phyloP scores from a whole-genome alignment of 2,888 invertebrate species.

The Copidosoma aretas region DNA sequence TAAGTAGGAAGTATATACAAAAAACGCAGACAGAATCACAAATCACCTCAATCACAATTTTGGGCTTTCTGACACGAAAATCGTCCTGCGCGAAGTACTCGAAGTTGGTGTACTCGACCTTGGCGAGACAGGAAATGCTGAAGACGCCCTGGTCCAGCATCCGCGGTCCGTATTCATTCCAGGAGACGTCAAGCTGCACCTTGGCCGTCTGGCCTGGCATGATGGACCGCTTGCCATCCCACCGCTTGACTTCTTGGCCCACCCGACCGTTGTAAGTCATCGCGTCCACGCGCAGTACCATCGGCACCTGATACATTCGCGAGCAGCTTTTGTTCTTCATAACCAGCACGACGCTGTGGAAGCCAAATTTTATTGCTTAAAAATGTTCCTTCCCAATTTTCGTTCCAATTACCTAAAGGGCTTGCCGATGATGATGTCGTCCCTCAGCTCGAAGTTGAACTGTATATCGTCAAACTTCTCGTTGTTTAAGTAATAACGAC shows the following conservation, averaged over 20 bases:
- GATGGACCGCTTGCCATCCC: conserved; percentile 72
- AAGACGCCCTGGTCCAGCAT: conserved; percentile 84
- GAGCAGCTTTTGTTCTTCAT: conserved; percentile 76
- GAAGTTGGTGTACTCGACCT: conserved; percentile 80
- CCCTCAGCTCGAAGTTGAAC: conserved; percentile 82
- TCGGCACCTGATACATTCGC: conserved; percentile 74
- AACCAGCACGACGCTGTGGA: conserved; percentile 67
- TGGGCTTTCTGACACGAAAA: conserved; percentile 87
- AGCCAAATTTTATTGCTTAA: neutral
- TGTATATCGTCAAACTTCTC: conserved; percentile 87
- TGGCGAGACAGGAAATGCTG: conserved; percentile 81
- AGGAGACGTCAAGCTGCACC: conserved; percentile 74
- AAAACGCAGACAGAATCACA: too few species aligned
- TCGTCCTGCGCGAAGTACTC: conserved; percentile 91
- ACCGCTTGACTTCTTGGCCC: conserved; percentile 76
- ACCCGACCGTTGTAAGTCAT: conserved; percentile 84
- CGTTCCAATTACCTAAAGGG: conserved; percentile 71
- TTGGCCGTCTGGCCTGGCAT: conserved; percentile 72
- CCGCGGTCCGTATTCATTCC: conserved; percentile 79
- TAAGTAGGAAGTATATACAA: too few species aligned
- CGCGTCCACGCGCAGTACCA: conserved; percentile 78
- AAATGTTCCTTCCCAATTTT: too few species aligned
- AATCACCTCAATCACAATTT: conserved; percentile 74
- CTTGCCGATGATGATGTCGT: conserved; percentile 87
- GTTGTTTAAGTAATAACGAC: conserved; percentile 86